Base-by-base conservation (phyloP, 2,113 vertebrate genomes). In the Paramormyrops kingsleyae region DNA sequence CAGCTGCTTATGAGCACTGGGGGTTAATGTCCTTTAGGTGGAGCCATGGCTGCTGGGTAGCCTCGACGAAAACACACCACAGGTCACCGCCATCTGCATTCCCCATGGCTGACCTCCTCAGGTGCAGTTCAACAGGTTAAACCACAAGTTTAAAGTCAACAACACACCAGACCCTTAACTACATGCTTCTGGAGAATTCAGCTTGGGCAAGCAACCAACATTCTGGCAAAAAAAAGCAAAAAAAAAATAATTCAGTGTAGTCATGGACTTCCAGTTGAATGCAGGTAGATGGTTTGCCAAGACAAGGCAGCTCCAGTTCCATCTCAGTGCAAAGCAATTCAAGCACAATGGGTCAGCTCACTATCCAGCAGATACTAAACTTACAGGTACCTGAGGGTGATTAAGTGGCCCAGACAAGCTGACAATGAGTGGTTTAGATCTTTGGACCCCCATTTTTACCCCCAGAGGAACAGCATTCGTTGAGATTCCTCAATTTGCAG, bases 1-100 rank as follows among this genome's bases (percentile, higher is more conserved):
- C 49, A 24, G 10, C 89, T 90, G 86, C 77, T 90, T 88, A 66
- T 83, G 89, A 39, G 44, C 31, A n/a, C 89, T 21, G 53, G 46
- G 66, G 87, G 50, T 90, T 87, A 90, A 24, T 42, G 49, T 56
- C 84, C 42, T 42, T 88, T 9, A 13, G 87, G 89, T 59, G 47
- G 70, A 62, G 44, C 84, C 87, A n/a, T 2, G n/a, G 66, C 59
- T 27, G 49, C 47, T 53, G 56, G 27, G 62, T 59, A 27, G 15
- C 44, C 42, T 31, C 4, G n/a, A 21, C 3, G 19, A 49, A 49
- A 53, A 86, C n/a, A 12, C 53, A 35, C 39, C 42, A 62, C 2
- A 31, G 44, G 27, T 49, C 15, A 77, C 24, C 7, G 13, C 44
- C 42, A n/a, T 31, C n/a, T 88, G 66, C 70, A 12, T 46, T 12